phyloP scores from a whole-genome alignment of 1,140 invertebrate species.

The Pissodes strobi region DNA sequence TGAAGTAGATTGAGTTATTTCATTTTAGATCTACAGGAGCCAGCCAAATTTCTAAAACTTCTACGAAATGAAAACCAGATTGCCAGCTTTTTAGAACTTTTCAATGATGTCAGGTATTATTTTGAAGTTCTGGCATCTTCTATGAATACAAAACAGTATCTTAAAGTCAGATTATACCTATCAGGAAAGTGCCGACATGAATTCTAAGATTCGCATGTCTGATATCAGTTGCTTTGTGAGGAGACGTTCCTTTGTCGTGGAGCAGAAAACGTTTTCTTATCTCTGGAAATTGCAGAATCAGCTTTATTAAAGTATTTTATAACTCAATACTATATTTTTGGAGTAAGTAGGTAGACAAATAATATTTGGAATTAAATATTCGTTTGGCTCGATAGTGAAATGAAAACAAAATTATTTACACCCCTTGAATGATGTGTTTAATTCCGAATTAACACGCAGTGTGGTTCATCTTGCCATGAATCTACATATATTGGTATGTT shows the following conservation, averaged over 20 bases:
- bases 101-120: slow-evolving; percentile 10
- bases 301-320: slow-evolving; percentile 21
- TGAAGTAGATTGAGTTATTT: too few relatives aligned
- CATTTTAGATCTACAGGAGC: too few relatives aligned
- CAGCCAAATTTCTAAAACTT: too few relatives aligned
- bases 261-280: slow-evolving; percentile 6
- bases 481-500: too few relatives aligned
- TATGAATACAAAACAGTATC: slow-evolving; percentile 11
- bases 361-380: too few relatives aligned
- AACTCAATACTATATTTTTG: slow-evolving; percentile 3
- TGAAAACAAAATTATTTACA: too few relatives aligned
- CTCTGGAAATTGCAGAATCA: slow-evolving; percentile 11
- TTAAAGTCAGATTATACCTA: slow-evolving; percentile 27
- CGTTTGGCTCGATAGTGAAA: too few relatives aligned
- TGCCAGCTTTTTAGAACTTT: slow-evolving; percentile 1
- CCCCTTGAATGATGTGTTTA: too few relatives aligned
- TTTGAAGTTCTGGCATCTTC: slow-evolving; percentile 4
- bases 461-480: too few relatives aligned
- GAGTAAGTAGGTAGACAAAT: too few relatives aligned
- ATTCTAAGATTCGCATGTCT: slow-evolving; percentile 25
- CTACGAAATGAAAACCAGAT: too few relatives aligned
- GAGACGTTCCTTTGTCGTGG: slow-evolving; percentile 14
- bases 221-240: slow-evolving; percentile 24
- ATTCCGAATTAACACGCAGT: too few relatives aligned
- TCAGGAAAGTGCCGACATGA: slow-evolving; percentile 16